Percentiles rank a stretch among this genome's conserved stretches.
phyloP scores from a whole-genome alignment of 2,113 vertebrate genomes.

The Gadus chalcogrammus region DNA sequence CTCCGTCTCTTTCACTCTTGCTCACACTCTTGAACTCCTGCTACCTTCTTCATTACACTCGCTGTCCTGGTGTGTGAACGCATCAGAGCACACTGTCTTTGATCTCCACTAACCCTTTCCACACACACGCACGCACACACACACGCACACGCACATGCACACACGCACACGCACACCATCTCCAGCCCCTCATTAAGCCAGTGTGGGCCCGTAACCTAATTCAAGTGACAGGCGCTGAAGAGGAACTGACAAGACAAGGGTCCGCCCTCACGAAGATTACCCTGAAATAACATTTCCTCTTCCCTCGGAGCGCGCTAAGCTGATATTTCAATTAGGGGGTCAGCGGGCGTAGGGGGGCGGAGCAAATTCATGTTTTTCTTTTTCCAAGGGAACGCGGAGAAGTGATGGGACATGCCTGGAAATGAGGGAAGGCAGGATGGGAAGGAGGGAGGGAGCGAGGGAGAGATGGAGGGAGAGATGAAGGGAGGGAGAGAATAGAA shows the following conservation, averaged over 20 bases:
- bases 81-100: slow-evolving; percentile 41
- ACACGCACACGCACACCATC: slow-evolving; percentile 17
- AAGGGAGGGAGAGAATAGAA: slow-evolving; percentile 4
- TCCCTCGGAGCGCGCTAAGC: slow-evolving; percentile 36
- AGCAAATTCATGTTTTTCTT: too few relatives aligned
- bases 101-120: slow-evolving; percentile 5
- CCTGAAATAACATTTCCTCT: slow-evolving; percentile 63
- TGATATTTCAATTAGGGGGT: slow-evolving; percentile 68
- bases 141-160: too few relatives aligned
- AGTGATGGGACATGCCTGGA: too few relatives aligned
- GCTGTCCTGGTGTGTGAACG: slow-evolving; percentile 49
- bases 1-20: too few relatives aligned
- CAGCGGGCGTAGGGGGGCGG: slow-evolving; percentile 19
- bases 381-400: too few relatives aligned
- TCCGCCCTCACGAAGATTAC: slow-evolving; percentile 37
- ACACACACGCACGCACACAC: not conserved
- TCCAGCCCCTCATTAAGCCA: slow-evolving; percentile 49
- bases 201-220: slow-evolving; percentile 51
- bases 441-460: not conserved
- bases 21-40: not conserved
- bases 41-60: slow-evolving; percentile 27
- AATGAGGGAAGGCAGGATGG: not conserved
- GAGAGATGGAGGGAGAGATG: not conserved
- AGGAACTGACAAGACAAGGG: slow-evolving; percentile 36
- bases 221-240: slow-evolving; percentile 47